Conservation (phyloP, 2,888 invertebrate species). For the Leptinotarsa rubiginosa region DNA sequence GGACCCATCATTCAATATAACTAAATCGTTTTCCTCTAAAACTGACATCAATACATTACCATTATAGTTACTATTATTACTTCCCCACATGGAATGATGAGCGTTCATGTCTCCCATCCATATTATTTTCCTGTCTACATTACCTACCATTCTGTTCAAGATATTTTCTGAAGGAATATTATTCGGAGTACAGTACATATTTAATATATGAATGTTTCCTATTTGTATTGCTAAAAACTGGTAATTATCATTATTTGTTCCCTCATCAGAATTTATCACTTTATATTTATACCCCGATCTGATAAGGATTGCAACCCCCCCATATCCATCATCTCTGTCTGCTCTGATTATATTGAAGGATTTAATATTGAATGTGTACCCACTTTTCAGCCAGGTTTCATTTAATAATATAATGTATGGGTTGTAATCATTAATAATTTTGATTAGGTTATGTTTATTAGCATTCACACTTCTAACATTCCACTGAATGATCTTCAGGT, state of each 20-base stretch:
- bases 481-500: conserved; percentile 32
- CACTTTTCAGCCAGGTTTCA: conserved; percentile 35
- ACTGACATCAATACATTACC: background rate
- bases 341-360: conserved; percentile 23
- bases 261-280: background rate
- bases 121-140: background rate
- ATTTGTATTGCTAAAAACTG: conserved; percentile 5
- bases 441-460: conserved; percentile 27
- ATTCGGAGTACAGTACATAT: background rate
- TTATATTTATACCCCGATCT: conserved; percentile 23
- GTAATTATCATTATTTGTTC: background rate
- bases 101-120: conserved; percentile 18
- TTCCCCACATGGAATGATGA: conserved; percentile 13
- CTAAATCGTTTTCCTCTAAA: background rate
- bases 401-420: conserved; percentile 28
- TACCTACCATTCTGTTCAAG: background rate
- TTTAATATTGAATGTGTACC: conserved; percentile 9
- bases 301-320: conserved; percentile 24
- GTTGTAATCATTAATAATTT: background rate
- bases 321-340: conserved; percentile 32
- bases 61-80: background rate
- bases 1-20: background rate
- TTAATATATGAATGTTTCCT: background rate
- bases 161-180: background rate
- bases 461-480: conserved; percentile 32